These are phyloP conservation scores for Thermophis baileyi DNA, from an alignment of 2,113 vertebrate species.

Conservation along the genomic window DNA sequence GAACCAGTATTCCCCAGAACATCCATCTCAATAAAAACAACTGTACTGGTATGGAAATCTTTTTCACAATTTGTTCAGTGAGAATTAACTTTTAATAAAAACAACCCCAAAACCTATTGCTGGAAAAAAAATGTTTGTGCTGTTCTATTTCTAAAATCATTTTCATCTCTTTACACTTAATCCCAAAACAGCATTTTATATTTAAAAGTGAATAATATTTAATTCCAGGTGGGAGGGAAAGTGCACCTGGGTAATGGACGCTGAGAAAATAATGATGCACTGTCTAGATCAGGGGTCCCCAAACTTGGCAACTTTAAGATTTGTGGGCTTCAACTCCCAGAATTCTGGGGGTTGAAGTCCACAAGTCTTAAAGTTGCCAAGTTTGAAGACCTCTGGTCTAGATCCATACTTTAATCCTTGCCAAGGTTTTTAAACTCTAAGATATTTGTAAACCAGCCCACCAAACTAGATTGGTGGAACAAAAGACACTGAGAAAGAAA, in stretches of 20 bases:
- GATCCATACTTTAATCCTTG: neutral
- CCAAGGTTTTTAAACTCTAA: neutral
- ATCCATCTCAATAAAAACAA: neutral
- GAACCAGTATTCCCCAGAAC: neutral
- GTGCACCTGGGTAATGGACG: neutral
- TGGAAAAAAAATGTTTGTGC: neutral
- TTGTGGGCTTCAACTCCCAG: too few species aligned
- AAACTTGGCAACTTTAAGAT: too few species aligned
- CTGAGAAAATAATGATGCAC: neutral
- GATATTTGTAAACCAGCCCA: neutral
- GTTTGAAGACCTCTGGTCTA: too few species aligned
- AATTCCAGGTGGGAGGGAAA: neutral
- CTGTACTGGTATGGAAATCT: neutral
- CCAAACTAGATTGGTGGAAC: neutral
- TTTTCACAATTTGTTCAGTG: neutral
- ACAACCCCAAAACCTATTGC: neutral
- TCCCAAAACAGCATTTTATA: neutral
- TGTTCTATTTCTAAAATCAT: neutral
- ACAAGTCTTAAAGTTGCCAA: too few species aligned
- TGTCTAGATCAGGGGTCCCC: neutral
- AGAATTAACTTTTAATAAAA: neutral
- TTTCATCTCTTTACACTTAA: neutral
- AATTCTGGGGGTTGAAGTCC: too few species aligned
- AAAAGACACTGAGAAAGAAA: neutral
- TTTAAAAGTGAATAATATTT: neutral